Evolutionary conservation across 2,888 invertebrate genomes (phyloP).

Genomic region (Tiliacea citrago): DNA sequence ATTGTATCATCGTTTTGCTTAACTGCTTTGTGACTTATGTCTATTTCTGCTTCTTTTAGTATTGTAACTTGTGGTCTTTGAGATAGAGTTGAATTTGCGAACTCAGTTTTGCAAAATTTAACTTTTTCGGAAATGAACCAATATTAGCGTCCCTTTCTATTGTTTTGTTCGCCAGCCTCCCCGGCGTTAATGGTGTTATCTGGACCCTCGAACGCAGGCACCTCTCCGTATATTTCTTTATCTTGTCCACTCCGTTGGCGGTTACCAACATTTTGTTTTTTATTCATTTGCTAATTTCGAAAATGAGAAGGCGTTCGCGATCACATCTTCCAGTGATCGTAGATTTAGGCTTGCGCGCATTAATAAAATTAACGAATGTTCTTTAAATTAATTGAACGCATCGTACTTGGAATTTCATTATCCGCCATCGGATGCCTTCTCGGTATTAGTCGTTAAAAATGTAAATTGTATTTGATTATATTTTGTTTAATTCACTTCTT

Average conservation of each 20-base stretch:
- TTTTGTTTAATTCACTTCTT: slow-evolving; percentile 55
- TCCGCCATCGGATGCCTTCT: slow-evolving; percentile 81
- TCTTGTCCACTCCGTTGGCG: slow-evolving; percentile 89
- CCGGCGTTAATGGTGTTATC: slow-evolving; percentile 91
- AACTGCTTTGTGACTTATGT: slow-evolving; percentile 56
- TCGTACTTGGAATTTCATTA: slow-evolving; percentile 84
- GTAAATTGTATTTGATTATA: slow-evolving; percentile 49
- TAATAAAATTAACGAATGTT: slow-evolving; percentile 90
- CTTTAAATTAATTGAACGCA: slow-evolving; percentile 89
- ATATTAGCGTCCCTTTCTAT: slow-evolving; percentile 82
- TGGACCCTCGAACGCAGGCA: slow-evolving; percentile 88
- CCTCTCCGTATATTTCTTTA: slow-evolving; percentile 91
- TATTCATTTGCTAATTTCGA: slow-evolving; percentile 90
- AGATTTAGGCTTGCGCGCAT: slow-evolving; percentile 87
- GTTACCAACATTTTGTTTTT: slow-evolving; percentile 84
- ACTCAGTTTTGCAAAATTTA: slow-evolving; percentile 35
- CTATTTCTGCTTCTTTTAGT: slow-evolving; percentile 15
- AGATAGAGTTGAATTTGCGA: slow-evolving; percentile 56
- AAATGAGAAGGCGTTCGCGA: slow-evolving; percentile 89
- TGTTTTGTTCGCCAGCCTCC: slow-evolving; percentile 85
- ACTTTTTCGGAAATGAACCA: slow-evolving; percentile 58
- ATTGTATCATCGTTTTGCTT: slow-evolving; percentile 53
- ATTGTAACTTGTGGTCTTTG: slow-evolving; percentile 41
- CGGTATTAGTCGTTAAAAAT: slow-evolving; percentile 71
- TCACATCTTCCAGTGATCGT: slow-evolving; percentile 86